Evolutionary conservation across 2,888 invertebrate species (phyloP), one percentile per base, ranked within the genome.

Genomic region (Aphelenchoides bicaudatus): DNA sequence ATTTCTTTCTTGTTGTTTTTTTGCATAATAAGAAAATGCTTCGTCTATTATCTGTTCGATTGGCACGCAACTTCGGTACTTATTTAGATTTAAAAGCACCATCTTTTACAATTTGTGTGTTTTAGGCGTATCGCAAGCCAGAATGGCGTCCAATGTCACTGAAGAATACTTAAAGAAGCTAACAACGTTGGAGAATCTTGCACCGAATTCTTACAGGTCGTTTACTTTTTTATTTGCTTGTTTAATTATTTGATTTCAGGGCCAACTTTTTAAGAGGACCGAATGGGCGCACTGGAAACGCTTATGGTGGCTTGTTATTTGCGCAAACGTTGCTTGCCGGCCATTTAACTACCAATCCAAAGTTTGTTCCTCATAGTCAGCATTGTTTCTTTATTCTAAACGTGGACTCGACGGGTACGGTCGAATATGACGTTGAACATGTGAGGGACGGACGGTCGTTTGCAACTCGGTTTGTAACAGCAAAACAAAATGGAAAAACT

Each of bases 361-460:
- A 57, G n/a, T 70, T 69, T 49, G 62, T 63, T 27, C 75, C 75
- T 5, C 73, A 75, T 43, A 69, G 73, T 3, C 61, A 66, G 16
- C 75, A 75, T 61, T 70, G 73, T 0, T 70, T 68, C 58, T 75
- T 75, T 58, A 71, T 74, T 54, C 56, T 71, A 25, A 75, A 66
- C 50, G 75, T 71, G 4, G 66, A 70, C 56, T 67, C 72, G 2
- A 56, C 74, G 29, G 68, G 69, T 21, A 80, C 81, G 4, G 76
- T 82, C 3, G 62, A 81, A 39, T 82, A 82, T 65, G 73, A 77
- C 38, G 81, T 82, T 30, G 79, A 80, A 16, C 71, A 79, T 13
- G 72, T 78, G 2, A 69, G 82, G 5, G 81, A 82, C 68, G 82
- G 82, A 1, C 67, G 72, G 6, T n/a, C 16, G 16, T 43, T n/a